Conservation (phyloP, 2,888 invertebrate species). For the Drosophila suboccidentalis region DNA sequence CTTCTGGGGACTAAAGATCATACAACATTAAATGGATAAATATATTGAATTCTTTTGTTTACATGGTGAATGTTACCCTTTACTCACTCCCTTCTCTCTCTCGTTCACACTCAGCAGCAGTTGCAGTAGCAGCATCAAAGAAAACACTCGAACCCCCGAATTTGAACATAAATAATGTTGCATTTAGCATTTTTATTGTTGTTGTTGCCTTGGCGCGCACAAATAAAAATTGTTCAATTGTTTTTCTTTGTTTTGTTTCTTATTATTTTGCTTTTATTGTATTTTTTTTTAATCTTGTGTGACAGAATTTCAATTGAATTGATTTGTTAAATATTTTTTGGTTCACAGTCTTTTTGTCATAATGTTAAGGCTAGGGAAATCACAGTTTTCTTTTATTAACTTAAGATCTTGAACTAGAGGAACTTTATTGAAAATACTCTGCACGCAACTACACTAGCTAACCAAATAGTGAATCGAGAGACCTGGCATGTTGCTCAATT, state of each 20-base stretch:
- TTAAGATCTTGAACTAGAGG: constrained; percentile 27
- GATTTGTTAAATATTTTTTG: constrained; percentile 17
- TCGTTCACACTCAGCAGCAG: constrained; percentile 5
- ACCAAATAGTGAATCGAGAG: constrained; percentile 12
- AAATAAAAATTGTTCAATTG: constrained; percentile 66
- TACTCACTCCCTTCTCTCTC: neutral
- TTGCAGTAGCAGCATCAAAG: constrained; percentile 52
- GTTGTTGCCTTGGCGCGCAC: constrained; percentile 43
- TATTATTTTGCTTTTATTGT: constrained; percentile 50
- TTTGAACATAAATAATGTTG: constrained; percentile 53
- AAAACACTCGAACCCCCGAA: constrained; percentile 79
- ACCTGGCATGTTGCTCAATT: constrained; percentile 60
- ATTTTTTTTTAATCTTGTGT: constrained; percentile 20
- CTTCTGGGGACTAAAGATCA: neutral
- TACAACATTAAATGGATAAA: neutral
- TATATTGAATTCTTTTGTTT: neutral
- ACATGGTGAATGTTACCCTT: neutral
- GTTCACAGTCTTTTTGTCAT: constrained; percentile 46
- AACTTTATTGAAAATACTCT: constrained; percentile 15
- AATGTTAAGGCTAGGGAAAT: constrained; percentile 39
- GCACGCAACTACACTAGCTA: constrained; percentile 13
- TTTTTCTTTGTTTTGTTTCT: constrained; percentile 35
- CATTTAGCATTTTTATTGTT: constrained; percentile 62
- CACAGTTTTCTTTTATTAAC: constrained; percentile 38
- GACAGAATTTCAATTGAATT: constrained; percentile 39